Percentiles rank a stretch among this genome's conserved stretches.
These are phyloP conservation scores for Lymantria dispar DNA, from an alignment of 2,888 invertebrate genomes.

Conservation along the genomic window DNA sequence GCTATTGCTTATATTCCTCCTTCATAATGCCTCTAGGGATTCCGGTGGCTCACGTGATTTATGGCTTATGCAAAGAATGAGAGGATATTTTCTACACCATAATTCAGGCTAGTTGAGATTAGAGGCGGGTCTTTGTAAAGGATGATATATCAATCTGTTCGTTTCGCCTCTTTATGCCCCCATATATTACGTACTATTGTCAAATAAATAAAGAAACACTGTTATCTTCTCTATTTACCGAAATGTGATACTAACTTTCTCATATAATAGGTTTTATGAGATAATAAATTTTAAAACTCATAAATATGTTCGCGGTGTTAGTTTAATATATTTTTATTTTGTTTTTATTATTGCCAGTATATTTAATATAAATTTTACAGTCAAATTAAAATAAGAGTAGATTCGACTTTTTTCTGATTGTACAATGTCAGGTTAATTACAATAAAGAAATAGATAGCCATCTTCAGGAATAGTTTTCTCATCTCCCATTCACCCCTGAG, in stretches of 20 bases:
- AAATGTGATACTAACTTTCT: constrained; percentile 12
- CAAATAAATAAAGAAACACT: constrained; percentile 37
- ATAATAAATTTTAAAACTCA: neutral
- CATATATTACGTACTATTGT: constrained; percentile 43
- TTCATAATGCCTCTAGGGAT: constrained; percentile 67
- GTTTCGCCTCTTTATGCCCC: constrained; percentile 38
- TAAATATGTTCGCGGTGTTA: neutral
- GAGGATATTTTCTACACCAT: constrained; percentile 76
- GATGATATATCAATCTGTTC: constrained; percentile 69
- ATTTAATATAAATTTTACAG: too few species aligned
- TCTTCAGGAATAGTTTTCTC: too few species aligned
- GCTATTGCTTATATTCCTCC: constrained; percentile 72
- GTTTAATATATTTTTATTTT: neutral
- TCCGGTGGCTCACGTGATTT: constrained; percentile 70
- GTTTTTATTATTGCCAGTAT: neutral
- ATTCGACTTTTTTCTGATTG: too few species aligned
- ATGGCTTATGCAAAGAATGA: constrained; percentile 77
- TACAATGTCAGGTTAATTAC: too few species aligned
- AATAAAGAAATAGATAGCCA: too few species aligned
- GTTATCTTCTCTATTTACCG: constrained; percentile 19
- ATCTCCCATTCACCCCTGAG: too few species aligned
- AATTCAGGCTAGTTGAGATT: constrained; percentile 77
- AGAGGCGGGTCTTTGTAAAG: constrained; percentile 56
- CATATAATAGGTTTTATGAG: neutral
- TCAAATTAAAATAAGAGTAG: too few species aligned